phyloP scores from a whole-genome alignment of 2,113 vertebrate species.

The Alaudala cheleensis region DNA sequence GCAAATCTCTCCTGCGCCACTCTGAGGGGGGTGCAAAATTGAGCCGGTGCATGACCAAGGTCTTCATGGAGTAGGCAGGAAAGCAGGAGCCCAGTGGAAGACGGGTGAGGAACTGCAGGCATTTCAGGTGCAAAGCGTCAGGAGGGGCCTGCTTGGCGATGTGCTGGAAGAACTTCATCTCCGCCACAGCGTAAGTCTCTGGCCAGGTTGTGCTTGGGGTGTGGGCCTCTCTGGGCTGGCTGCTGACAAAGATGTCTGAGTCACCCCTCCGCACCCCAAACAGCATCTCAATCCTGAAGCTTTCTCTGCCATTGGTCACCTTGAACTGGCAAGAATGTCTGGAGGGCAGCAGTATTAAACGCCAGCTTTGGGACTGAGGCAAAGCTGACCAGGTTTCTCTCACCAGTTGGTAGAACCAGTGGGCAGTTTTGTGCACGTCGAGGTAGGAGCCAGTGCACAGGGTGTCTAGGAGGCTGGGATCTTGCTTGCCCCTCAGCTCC shows the following conservation, averaged over 20 bases:
- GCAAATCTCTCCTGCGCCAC: neutral
- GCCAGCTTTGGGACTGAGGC: neutral
- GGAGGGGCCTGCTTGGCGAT: neutral
- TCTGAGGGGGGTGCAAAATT: fast-evolving
- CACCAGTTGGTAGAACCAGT: neutral
- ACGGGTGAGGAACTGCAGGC: neutral
- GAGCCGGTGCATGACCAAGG: neutral
- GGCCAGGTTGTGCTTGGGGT: neutral
- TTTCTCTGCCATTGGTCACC: neutral
- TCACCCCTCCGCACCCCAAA: neutral
- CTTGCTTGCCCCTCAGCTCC: neutral
- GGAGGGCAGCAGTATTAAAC: neutral
- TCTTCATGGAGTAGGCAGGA: neutral
- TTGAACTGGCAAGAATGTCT: neutral
- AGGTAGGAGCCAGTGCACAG: neutral
- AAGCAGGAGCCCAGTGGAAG: neutral
- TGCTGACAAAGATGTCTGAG: neutral
- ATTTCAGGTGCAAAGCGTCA: neutral
- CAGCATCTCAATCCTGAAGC: neutral
- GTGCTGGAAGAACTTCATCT: neutral
- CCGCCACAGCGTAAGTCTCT: neutral
- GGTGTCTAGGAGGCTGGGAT: neutral
- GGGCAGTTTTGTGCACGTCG: neutral
- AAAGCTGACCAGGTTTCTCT: neutral
- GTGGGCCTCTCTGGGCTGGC: fast-evolving